phyloP scores from a whole-genome alignment of 2,888 invertebrate genomes.

The Periphyllus acericola region DNA sequence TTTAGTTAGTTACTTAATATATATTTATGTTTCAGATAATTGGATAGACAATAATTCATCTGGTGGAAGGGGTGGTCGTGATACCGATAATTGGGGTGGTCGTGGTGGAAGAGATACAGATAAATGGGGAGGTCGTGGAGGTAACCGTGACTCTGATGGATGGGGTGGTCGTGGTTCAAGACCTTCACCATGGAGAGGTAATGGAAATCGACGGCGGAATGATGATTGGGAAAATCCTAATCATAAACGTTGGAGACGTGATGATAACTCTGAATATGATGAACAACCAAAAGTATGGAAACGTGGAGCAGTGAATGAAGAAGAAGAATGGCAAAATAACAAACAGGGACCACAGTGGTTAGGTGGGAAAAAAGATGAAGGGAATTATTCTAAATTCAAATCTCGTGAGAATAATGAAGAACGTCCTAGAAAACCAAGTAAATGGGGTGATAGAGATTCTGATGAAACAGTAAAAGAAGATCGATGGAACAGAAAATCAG shows the following conservation, averaged over 20 bases:
- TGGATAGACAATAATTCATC: slow-evolving; percentile 46
- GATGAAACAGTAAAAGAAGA: slow-evolving; percentile 42
- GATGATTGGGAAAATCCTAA: slow-evolving; percentile 53
- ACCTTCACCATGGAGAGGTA: slow-evolving; percentile 45
- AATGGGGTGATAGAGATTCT: slow-evolving; percentile 46
- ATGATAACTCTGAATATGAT: slow-evolving; percentile 56
- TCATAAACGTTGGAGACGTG: slow-evolving; percentile 58
- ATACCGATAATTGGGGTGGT: slow-evolving; percentile 42
- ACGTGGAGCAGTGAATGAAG: slow-evolving; percentile 44
- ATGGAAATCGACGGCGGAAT: slow-evolving; percentile 33
- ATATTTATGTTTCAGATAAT: slow-evolving; percentile 43
- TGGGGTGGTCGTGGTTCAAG: slow-evolving; percentile 42
- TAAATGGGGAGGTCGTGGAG: slow-evolving; percentile 50
- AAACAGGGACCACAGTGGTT: slow-evolving; percentile 33
- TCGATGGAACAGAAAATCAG: slow-evolving; percentile 17
- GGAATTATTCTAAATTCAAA: slow-evolving; percentile 31
- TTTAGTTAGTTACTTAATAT: neutral
- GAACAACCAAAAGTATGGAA: slow-evolving; percentile 54
- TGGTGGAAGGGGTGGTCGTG: slow-evolving; percentile 39
- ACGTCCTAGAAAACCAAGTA: slow-evolving; percentile 52
- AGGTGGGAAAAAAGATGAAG: slow-evolving; percentile 38
- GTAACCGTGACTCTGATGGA: slow-evolving; percentile 47
- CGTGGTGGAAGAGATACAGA: slow-evolving; percentile 41
- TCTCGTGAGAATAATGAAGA: slow-evolving; percentile 48
- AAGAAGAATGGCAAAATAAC: slow-evolving; percentile 26